phyloP scores from a whole-genome alignment of 2,113 vertebrate genomes.

The Spea multiplicata region DNA sequence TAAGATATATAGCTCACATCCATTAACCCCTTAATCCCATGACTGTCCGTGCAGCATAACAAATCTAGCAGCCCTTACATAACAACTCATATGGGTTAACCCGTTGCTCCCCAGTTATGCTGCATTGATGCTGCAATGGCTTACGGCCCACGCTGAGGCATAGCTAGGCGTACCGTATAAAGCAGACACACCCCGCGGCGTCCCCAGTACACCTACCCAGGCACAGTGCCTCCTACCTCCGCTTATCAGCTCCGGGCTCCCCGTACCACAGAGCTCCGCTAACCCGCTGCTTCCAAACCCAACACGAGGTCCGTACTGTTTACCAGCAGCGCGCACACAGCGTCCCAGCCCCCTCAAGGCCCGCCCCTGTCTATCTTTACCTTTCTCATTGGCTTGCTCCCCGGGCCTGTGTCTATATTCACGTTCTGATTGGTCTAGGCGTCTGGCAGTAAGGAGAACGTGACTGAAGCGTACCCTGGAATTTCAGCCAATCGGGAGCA shows the following conservation, averaged over 20 bases:
- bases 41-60: too few relatives aligned
- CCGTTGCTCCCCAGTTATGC: too few relatives aligned
- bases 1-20: too few relatives aligned
- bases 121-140: too few relatives aligned
- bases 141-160: too few relatives aligned
- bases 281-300: neutral
- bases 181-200: too few relatives aligned
- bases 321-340: conserved; percentile 29
- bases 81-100: too few relatives aligned
- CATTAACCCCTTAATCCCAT: too few relatives aligned
- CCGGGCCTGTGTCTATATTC: fast-evolving
- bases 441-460: neutral
- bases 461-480: conserved; percentile 6
- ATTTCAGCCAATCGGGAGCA: neutral
- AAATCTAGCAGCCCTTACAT: too few relatives aligned
- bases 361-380: neutral
- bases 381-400: neutral
- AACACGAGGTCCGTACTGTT: conserved; percentile 37
- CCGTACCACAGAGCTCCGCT: neutral
- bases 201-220: neutral
- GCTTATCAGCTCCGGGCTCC: neutral
- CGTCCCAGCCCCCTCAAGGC: neutral
- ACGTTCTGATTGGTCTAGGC: neutral
- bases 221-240: neutral
- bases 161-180: too few relatives aligned